Base-by-base conservation (phyloP, 1,140 invertebrate species). In the Samia ricini region DNA sequence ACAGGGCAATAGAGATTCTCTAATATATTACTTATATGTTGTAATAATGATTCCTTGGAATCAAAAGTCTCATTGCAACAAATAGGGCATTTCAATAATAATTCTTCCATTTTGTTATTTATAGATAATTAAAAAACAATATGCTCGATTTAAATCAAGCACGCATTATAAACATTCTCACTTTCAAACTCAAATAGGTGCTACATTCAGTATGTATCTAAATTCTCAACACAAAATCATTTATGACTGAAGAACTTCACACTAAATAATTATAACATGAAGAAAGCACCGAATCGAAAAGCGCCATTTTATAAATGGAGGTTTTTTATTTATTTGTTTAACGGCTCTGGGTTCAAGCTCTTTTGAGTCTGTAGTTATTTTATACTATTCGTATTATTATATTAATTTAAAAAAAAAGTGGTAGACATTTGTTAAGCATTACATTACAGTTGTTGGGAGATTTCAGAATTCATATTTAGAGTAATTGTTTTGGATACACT, bases 21-120 rank as follows among this genome's bases (percentile, higher is more conserved):
- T 23, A 91, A 88, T 74, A 93, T 89, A 64, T 88, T 91, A 15
- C 92, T 73, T 64, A 94, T 89, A 79, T 94, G 94, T 64, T 92
- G 91, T 74, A 92, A 91, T 50, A 94, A 84, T 51, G 88, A 85
- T 70, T 92, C 77, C 52, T 90, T 91, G 66, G 91, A 92, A 60
- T 85, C 77, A 82, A 94, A 94, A 57, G 85, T 91, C 78, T 92
- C 91, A 52, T 91, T 91, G 70, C 93, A 94, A 71, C 94, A 94
- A 80, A 94, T 89, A 4, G 93, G 93, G 69, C 94, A 94, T 61
- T 91, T 79, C 18, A 93, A 77, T 63, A 77, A 78, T 66, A 89
- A 68, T 22, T 91, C 91, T 77, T 90, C 91, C 92, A 93, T 93
- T 77, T 69, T 67, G 60, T 56, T 42, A 42, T 42, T 42, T 42